Base-by-base conservation (phyloP, 1,140 invertebrate species). In the Solenopsis fugax region DNA sequence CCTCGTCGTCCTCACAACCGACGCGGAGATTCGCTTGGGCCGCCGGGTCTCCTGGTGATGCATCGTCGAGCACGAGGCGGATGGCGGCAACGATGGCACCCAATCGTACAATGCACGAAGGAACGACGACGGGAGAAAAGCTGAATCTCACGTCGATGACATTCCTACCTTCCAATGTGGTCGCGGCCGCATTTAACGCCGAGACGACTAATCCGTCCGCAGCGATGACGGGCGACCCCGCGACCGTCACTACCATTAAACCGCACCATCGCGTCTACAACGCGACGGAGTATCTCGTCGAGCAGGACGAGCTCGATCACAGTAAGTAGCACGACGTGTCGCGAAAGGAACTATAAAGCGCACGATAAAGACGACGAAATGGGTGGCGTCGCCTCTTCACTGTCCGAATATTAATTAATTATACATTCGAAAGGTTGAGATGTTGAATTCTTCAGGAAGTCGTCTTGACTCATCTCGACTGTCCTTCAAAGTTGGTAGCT, bases 291-390 rank as follows among this genome's bases (percentile, higher is more conserved):
- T 93, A 93, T 86, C 90, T 94, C 65, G 89, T 87, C 41, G 94
- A 95, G 62, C 94, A 94, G 84, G 94, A 95, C 76, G 95, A 95
- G 76, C 92, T 95, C 78, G 94, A 95, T 90, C 94, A 95, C 89
- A 93, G 94, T 95, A 88, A 95, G 95, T 95, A 92, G 77, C 76
- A 58, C 75, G 34, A 34, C 48, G 41, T 73, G 7, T 73, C 21
- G 37, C 24, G 82, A 60, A 13, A 21, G 37, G 13, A 54, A 18
- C 21, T 21, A 18, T 45, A 54, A 69, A 54, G 65, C 16, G 29
- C 34, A n/a, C 48, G 34, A 41, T n/a, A 16, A 71, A 12, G 64
- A 62, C 24, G 3, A 10, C 18, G 13, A 77, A 13, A 13, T 60
- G 56, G 45, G 71, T 62, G 21, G 41, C n/a, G 29, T 21, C 48